Base-by-base conservation (phyloP, 2,888 invertebrate species). In the Leptinotarsa haldemani region DNA sequence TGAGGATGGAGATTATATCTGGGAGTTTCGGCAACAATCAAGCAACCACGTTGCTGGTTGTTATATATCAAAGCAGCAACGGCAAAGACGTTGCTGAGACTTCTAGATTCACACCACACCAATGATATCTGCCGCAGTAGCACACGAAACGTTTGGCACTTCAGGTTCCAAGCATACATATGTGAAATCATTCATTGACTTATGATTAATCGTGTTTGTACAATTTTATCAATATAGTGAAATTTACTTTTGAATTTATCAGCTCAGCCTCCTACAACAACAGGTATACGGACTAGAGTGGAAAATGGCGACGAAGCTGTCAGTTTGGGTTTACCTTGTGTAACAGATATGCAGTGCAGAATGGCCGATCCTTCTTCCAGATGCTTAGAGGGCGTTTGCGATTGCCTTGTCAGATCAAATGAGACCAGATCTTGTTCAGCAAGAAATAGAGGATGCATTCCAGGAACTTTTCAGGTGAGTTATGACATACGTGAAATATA, bases 401-500 rank as follows among this genome's bases (percentile, higher is more conserved):
- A 96, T 84, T 97, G 96, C 85, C 88, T 90, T 13, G 87, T 90
- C 76, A 88, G 89, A 65, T 89, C 88, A 16, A 92, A 92, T 77
- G 89, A 90, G 30, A 91, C 92, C 64, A 89, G 89, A 18, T 88
- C 90, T 18, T 96, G 96, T 86, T 91, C 92, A 20, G 94, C 95
- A 0, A 88, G 90, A 65, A 92, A 91, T 81, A 91, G 93, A 70
- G 96, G 96, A 61, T 97, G 97, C 85, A 91, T 94, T 79, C 91
- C 93, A 18, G 95, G 95, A 74, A 97, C 96, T 18, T 97, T 96
- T 86, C 95, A 95, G 89, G 93, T 93, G 77, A 79, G 47, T 47
- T 52, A 4, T 4, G 5, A 16, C 15, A 15, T n/a, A 50, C 15
- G 50, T 15, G 1, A 4, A 50, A 50, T 15, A 50, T 50, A 13